These are phyloP conservation scores for Drosophila stalkeri DNA, from an alignment of 2,888 invertebrate species.

Conservation along the genomic window DNA sequence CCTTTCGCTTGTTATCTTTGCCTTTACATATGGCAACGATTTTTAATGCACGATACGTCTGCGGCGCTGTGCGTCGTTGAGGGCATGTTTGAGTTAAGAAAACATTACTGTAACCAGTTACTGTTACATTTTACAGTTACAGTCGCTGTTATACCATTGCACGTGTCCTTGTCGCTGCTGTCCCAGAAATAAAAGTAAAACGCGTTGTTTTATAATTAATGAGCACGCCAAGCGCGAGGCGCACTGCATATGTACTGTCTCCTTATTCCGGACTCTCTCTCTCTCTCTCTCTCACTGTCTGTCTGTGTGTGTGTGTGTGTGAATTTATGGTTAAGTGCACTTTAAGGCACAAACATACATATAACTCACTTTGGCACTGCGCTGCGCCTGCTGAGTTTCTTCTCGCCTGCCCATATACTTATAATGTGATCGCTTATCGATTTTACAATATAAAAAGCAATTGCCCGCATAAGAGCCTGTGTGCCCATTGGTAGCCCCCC, in stretches of 20 bases:
- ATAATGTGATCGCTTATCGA: slow-evolving; percentile 82
- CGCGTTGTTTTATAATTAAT: slow-evolving; percentile 81
- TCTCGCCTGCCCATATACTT: slow-evolving; percentile 53
- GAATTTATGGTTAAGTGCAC: slow-evolving; percentile 81
- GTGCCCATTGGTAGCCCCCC: neutral
- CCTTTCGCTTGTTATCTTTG: slow-evolving; percentile 67
- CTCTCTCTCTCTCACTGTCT: slow-evolving; percentile 3
- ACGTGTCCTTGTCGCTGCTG: slow-evolving; percentile 29
- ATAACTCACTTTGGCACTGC: slow-evolving; percentile 70
- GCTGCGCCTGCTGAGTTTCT: slow-evolving; percentile 64
- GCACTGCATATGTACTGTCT: slow-evolving; percentile 49
- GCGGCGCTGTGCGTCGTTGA: slow-evolving; percentile 28
- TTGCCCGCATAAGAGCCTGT: slow-evolving; percentile 69
- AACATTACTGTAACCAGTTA: slow-evolving; percentile 71
- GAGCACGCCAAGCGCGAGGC: slow-evolving; percentile 70
- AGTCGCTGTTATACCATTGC: slow-evolving; percentile 58
- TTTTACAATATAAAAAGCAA: slow-evolving; percentile 82
- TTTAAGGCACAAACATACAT: slow-evolving; percentile 78
- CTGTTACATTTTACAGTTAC: slow-evolving; percentile 51
- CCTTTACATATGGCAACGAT: slow-evolving; percentile 79
- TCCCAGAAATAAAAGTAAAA: slow-evolving; percentile 67
- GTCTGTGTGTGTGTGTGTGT: slow-evolving; percentile 32
- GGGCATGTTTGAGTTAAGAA: slow-evolving; percentile 80
- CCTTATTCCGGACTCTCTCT: neutral
- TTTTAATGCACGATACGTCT: slow-evolving; percentile 71